These are phyloP conservation scores for Cinclus mexicanus DNA, from an alignment of 2,113 vertebrate genomes.

Conservation along the genomic window DNA sequence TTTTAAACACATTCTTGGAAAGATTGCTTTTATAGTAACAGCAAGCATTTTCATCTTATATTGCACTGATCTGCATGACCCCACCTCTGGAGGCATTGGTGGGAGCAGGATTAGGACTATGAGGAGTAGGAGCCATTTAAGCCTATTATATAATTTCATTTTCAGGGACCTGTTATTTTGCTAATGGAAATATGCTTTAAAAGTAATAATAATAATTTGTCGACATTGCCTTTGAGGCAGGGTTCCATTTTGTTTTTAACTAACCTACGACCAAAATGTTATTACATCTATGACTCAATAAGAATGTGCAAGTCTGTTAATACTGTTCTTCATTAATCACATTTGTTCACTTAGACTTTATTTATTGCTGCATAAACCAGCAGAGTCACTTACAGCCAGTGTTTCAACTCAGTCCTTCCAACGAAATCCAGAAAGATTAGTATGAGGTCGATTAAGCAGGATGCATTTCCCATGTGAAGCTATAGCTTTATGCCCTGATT, in stretches of 20 bases:
- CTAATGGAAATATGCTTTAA: constrained; percentile 55
- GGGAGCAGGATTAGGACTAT: constrained; percentile 30
- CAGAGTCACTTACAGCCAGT: constrained; percentile 2
- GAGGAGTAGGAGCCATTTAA: constrained; percentile 36
- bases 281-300: constrained; percentile 5
- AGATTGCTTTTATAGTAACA: constrained; percentile 44
- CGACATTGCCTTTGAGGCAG: constrained; percentile 34
- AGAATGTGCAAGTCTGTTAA: constrained; percentile 45
- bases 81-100: not conserved
- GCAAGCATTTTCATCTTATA: constrained; percentile 39
- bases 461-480: not conserved
- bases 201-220: constrained; percentile 29
- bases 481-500: not conserved
- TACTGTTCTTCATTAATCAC: not conserved
- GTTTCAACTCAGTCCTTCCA: constrained; percentile 30
- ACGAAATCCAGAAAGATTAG: constrained; percentile 5
- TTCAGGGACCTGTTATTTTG: constrained; percentile 70
- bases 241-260: constrained; percentile 46
- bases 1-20: constrained; percentile 37
- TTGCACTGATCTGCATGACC: constrained; percentile 59
- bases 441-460: constrained; percentile 15
- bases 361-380: constrained; percentile 64
- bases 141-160: constrained; percentile 9
- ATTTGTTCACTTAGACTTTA: constrained; percentile 40
- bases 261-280: constrained; percentile 59